Base-by-base conservation (phyloP, 2,113 vertebrate species). In the Phalacrocorax brasilianus region DNA sequence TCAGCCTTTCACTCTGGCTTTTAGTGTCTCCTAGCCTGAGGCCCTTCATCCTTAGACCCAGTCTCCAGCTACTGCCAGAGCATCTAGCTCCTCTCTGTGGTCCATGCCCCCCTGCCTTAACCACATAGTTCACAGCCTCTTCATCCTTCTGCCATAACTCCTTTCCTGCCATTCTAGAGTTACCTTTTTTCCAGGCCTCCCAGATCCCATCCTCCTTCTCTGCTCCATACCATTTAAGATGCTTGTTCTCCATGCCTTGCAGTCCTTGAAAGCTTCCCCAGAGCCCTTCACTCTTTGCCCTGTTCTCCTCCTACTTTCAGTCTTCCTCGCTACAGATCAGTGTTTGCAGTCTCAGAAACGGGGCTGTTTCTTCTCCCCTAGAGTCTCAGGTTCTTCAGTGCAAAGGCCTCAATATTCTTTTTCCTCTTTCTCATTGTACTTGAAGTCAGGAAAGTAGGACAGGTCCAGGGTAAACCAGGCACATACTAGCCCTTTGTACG, bases 401-500 rank as follows among this genome's bases (percentile, higher is more conserved):
- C 52, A 91, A 91, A 85, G 40, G 53, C 91, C 83, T 86, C 59
- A 80, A 14, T 58, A 33, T 78, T 59, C 21, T 62, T 72, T 77
- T 74, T 32, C 24, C 56, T 89, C 38, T 80, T 89, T 76, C 71
- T 94, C 23, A 1, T 74, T 71, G 73, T 61, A 88, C 14, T 76
- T 72, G 58, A 95, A 85, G 56, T 56, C 70, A 78, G 66, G 22
- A 91, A 89, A 75, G 62, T 85, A 92, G 78, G 77, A 63, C 85
- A 85, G 52, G 87, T 91, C 65, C 65, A 75, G 91, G 23, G 40
- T 65, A 92, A 75, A 56, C 12, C 30, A 85, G 33, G 11, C 81
- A 78, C 17, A 63, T 68, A 75, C 12, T 61, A 78, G 84, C 9
- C 70, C 73, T 91, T 89, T 96, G 62, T 93, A 26, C 90, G 50